Evolutionary conservation across 2,113 vertebrate genomes (phyloP), one percentile per base, ranked within the genome.

Genomic region (Ardeotis arabs): DNA sequence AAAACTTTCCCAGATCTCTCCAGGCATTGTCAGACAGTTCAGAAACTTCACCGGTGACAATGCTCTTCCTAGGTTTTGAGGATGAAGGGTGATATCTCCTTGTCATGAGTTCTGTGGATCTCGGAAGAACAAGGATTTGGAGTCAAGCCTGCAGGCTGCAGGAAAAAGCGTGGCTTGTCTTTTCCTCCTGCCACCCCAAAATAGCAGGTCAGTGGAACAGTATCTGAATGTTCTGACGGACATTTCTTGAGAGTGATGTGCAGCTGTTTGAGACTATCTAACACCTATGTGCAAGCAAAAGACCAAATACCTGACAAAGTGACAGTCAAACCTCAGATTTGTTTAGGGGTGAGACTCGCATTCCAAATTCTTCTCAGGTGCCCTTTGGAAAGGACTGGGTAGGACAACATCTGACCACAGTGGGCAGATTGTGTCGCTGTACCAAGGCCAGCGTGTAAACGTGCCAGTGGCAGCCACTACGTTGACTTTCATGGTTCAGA

Each of bases 151-250:
- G 20, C n/a, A 28, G 41, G 50, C 37, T 33, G 55, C 17, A 81
- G 47, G 0, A 20, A 55, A 73, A 64, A 14, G 1, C 5, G 3
- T 0, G 4, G 13, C 4, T 74, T 56, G 3, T 16, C 4, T 74
- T 56, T 74, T 74, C 50, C 35, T 86, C 17, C 39, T 39, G 39
- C 39, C 39, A 39, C 20, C 37, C 44, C 7, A n/a, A 62, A 56
- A 37, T 0, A 39, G 14, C 22, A 41, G 21, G 20, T 4, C 7
- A 74, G 13, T 23, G 28, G 31, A 67, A 22, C 52, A 45, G 27
- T 5, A 39, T 21, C 24, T 64, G 74, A 44, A 44, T 44, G 41
- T 44, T 44, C 41, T 44, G 41, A 44, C 15, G 41, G 41, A 44
- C 14, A 6, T 16, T 44, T 44, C 41, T 44, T 44, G 41, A 44